phyloP scores from a whole-genome alignment of 2,888 invertebrate genomes.

The Steinernema carpocapsae region DNA sequence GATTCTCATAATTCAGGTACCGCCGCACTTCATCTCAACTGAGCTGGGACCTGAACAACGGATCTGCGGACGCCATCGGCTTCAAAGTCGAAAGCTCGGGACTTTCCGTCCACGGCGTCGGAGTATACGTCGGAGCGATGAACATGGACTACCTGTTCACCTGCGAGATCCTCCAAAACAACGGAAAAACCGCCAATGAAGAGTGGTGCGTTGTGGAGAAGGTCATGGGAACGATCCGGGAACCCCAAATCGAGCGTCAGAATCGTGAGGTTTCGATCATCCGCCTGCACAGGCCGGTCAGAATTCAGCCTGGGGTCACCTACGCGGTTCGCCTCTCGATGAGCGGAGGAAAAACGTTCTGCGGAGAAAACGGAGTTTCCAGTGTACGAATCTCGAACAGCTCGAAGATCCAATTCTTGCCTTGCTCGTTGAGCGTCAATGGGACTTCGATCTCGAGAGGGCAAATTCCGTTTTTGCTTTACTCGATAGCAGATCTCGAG shows the following conservation, averaged over 20 bases:
- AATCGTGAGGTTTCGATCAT: conserved; percentile 47
- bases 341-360: conserved; percentile 78
- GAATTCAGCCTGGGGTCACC: conserved; percentile 49
- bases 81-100: conserved; percentile 82
- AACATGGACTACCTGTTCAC: conserved; percentile 85
- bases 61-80: conserved; percentile 88
- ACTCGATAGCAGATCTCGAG: conserved; percentile 72
- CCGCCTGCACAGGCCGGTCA: conserved; percentile 46
- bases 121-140: conserved; percentile 87
- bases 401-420: conserved; percentile 45
- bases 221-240: conserved; percentile 46
- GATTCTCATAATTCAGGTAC: conserved; percentile 72
- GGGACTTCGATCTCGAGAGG: conserved; percentile 94
- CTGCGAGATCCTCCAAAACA: conserved; percentile 79
- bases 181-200: conserved; percentile 69
- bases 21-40: conserved; percentile 85
- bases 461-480: conserved; percentile 89
- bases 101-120: conserved; percentile 85
- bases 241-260: conserved; percentile 36
- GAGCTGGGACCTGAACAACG: conserved; percentile 95
- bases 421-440: conserved; percentile 58
- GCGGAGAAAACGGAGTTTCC: conserved; percentile 79
- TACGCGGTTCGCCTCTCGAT: conserved; percentile 59
- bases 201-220: conserved; percentile 35
- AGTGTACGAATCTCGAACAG: neutral